Percentiles rank a stretch among this genome's conserved stretches.
Conservation (phyloP, 2,113 vertebrate species). For the Sclerurus mexicanus region DNA sequence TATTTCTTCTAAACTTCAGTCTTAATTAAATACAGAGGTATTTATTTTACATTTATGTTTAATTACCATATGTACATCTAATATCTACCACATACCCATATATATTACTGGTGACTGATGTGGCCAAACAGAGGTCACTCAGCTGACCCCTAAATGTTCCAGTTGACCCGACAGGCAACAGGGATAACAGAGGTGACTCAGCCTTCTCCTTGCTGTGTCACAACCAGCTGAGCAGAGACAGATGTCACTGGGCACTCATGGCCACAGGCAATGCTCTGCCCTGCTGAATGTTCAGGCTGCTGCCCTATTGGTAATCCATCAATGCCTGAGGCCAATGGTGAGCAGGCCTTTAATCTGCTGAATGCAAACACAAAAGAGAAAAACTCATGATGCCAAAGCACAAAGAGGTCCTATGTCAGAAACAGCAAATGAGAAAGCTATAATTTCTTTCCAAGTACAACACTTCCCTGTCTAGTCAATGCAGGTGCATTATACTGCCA, state of each 20-base stretch:
- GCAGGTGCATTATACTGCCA: background rate
- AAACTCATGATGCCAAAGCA: fast-evolving
- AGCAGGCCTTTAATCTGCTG: background rate
- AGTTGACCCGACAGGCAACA: fast-evolving
- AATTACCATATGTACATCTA: background rate
- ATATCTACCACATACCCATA: background rate
- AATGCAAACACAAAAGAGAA: background rate
- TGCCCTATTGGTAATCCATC: background rate
- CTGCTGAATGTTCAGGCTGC: background rate
- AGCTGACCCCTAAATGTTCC: background rate
- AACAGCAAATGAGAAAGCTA: background rate
- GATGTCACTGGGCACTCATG: background rate
- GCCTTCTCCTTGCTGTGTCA: background rate
- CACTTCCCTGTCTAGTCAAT: background rate
- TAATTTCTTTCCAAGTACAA: background rate
- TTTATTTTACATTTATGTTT: background rate
- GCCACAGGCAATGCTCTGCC: background rate
- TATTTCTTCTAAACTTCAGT: background rate
- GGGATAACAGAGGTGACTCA: background rate
- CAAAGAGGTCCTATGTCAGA: background rate
- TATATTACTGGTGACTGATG: background rate
- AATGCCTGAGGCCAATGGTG: background rate
- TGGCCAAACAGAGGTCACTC: background rate
- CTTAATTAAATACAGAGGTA: background rate
- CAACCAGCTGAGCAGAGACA: background rate